Conservation (phyloP, 1,140 invertebrate genomes). For the Meteorus sp. region DNA sequence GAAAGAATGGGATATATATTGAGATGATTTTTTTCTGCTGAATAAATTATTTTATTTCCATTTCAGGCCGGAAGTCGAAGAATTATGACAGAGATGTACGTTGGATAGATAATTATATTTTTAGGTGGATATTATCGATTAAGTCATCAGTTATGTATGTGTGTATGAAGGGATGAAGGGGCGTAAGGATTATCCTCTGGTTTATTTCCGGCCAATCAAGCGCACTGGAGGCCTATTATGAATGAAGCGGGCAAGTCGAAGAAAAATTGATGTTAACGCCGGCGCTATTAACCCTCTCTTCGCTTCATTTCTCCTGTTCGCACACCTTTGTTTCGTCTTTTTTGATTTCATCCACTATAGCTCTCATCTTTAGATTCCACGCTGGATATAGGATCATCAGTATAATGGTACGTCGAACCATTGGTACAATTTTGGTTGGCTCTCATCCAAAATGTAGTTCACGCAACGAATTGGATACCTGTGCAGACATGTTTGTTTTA, state of each 20-base stretch:
- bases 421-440: slow-evolving; percentile 57
- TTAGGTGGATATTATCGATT: neutral
- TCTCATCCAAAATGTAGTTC: slow-evolving; percentile 60
- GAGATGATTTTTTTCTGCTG: no score
- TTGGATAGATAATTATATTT: neutral
- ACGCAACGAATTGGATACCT: slow-evolving; percentile 55
- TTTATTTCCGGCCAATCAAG: slow-evolving; percentile 25
- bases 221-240: slow-evolving; percentile 2
- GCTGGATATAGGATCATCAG: slow-evolving; percentile 31
- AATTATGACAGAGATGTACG: no score
- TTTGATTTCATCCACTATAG: no score
- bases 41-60: no score
- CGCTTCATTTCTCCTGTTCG: no score
- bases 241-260: neutral
- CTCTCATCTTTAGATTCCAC: slow-evolving; percentile 13
- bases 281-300: no score
- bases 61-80: no score
- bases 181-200: neutral
- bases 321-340: no score
- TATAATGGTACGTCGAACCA: slow-evolving; percentile 64
- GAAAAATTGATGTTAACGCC: slow-evolving; percentile 21
- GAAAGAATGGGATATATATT: no score
- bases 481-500: slow-evolving; percentile 28
- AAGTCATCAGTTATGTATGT: no score
- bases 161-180: no score